A percentile compares a stretch with the other conserved stretches of the same genome.
Conservation (phyloP, 2,113 vertebrate genomes). For the Empidonax alnorum region DNA sequence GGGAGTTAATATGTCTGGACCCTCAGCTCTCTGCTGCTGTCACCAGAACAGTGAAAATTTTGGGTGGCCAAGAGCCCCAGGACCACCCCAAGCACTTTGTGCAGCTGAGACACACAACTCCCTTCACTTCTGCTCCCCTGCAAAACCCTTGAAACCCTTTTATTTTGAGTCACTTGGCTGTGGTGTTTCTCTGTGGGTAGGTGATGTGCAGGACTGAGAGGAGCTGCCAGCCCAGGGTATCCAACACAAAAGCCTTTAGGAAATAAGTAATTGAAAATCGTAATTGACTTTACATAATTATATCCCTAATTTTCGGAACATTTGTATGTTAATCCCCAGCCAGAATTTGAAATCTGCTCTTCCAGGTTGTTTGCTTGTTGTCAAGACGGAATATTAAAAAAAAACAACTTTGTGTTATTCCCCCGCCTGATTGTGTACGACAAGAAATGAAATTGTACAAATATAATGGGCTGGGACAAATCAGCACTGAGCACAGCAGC, state of each 20-base stretch:
- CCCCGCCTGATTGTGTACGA: background rate
- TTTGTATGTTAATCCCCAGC: constrained; percentile 40
- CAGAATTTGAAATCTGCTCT: constrained; percentile 18
- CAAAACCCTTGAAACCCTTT: background rate
- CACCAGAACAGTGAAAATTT: background rate
- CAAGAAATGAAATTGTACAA: constrained; percentile 3
- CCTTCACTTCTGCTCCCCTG: background rate
- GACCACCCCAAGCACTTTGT: background rate
- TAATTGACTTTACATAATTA: constrained; percentile 47
- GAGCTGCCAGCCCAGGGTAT: background rate
- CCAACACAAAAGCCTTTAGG: background rate
- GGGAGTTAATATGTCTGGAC: background rate
- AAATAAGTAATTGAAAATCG: constrained; percentile 36
- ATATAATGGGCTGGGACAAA: background rate
- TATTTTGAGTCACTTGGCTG: background rate
- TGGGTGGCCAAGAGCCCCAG: background rate
- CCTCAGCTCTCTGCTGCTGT: background rate
- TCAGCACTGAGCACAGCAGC: background rate
- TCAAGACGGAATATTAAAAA: constrained; percentile 44
- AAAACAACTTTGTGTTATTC: background rate
- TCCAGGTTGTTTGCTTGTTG: background rate
- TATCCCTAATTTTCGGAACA: constrained; percentile 35
- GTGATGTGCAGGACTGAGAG: background rate
- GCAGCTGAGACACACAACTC: background rate
- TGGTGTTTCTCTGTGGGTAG: background rate